Percentiles rank a stretch among this genome's conserved stretches.
phyloP scores from a whole-genome alignment of 1,140 invertebrate species.

The Drosophila pruinosa region DNA sequence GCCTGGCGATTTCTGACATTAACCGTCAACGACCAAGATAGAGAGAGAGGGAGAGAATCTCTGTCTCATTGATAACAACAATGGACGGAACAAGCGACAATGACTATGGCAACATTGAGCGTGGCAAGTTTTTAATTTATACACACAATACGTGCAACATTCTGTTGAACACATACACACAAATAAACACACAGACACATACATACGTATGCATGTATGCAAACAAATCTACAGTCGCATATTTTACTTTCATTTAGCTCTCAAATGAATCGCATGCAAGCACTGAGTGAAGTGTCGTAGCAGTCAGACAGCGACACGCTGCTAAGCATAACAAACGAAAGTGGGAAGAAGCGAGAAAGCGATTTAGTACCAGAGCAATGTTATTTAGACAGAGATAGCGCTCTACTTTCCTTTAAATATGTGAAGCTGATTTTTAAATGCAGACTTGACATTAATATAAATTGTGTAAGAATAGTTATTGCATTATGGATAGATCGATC shows the following conservation, averaged over 20 bases:
- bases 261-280: neutral
- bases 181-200: neutral
- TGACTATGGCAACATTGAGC: conserved; percentile 39
- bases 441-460: no score
- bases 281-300: neutral
- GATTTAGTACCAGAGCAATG: no score
- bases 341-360: neutral
- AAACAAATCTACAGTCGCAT: conserved; percentile 7
- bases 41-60: neutral
- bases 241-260: no score
- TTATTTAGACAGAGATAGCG: neutral
- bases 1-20: conserved; percentile 42
- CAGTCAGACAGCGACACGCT: neutral
- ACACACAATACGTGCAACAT: conserved; percentile 29
- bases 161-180: conserved; percentile 14
- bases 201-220: neutral
- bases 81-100: conserved; percentile 33
- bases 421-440: no score
- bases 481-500: no score
- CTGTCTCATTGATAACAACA: conserved; percentile 44
- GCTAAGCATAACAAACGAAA: no score
- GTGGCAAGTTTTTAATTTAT: conserved; percentile 53
- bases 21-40: conserved; percentile 33
- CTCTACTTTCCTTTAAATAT: no score
- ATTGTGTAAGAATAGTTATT: no score